Evolutionary conservation across 2,888 invertebrate species (phyloP), one percentile per base, ranked within the genome.

Genomic region (Ophraella communa): DNA sequence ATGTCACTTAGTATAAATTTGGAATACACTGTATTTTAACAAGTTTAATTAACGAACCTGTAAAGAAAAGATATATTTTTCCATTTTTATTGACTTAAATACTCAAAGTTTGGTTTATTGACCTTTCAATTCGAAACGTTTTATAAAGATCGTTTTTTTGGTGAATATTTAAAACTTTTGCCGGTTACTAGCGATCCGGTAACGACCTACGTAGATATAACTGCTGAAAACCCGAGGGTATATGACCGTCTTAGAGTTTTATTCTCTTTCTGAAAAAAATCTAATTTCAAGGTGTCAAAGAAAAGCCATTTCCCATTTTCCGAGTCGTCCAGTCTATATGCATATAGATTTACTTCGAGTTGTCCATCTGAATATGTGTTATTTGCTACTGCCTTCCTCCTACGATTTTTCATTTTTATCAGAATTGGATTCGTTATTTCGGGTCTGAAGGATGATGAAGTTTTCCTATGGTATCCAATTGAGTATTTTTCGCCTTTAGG

Each of bases 221-320:
- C 69, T 69, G 66, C 66, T 57, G 62, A 49, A 66, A 54, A 57
- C 69, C 65, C 66, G 58, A 52, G 69, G 66, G 69, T 66, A 62
- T 64, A 65, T 65, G 66, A 64, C 61, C 60, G 66, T 63, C 69
- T 66, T 66, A 65, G 63, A 65, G 65, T 65, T 69, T 66, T 63
- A 66, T 80, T 79, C 78, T 79, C 78, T 80, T 79, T 80, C 73
- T 71, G 74, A 78, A 80, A 82, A 82, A 82, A 83, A 83, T 83
- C 82, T 83, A 83, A 83, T 83, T 83, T 82, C 80, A 79, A 82
- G 82, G 82, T 82, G 82, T 82, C 83, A 82, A 82, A 83, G 83
- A 82, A 82, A 82, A 82, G 82, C 82, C 82, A 82, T 83, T 82
- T 82, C 80, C 82, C 81, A 81, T 81, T 81, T 81, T 80, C 78